Percentiles rank a stretch among this genome's conserved stretches.
Conservation (phyloP, 2,888 invertebrate species). For the Bembecia ichneumoniformis region DNA sequence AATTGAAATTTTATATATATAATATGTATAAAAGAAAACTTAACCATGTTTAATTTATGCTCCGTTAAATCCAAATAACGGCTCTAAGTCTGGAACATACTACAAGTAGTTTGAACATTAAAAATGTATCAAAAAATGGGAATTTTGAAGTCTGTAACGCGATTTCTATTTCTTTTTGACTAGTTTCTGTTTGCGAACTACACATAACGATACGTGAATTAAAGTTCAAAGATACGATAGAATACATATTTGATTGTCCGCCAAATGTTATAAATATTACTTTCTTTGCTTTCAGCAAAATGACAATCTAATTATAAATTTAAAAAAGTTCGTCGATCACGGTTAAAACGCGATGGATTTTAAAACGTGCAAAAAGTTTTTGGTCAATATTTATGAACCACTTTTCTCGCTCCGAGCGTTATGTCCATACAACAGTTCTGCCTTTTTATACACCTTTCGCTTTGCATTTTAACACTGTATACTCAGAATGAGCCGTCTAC, state of each 20-base stretch:
- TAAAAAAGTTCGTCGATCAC: not conserved
- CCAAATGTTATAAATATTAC: not conserved
- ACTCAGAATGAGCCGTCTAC: not conserved
- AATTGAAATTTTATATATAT: too few relatives aligned
- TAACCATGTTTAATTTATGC: too few relatives aligned
- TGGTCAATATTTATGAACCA: constrained; percentile 32
- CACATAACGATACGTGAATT: too few relatives aligned
- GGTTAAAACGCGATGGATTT: constrained; percentile 4
- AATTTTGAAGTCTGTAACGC: not conserved
- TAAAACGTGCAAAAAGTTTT: constrained; percentile 18
- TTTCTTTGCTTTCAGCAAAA: not conserved
- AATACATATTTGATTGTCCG: too few relatives aligned
- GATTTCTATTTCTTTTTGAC: not conserved
- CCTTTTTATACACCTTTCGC: constrained; percentile 8
- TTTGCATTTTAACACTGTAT: constrained; percentile 1
- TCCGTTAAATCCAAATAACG: too few relatives aligned
- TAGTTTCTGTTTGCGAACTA: too few relatives aligned
- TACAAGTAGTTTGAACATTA: too few relatives aligned
- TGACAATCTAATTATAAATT: not conserved
- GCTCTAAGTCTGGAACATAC: too few relatives aligned
- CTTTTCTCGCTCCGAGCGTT: constrained; percentile 21
- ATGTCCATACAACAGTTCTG: constrained; percentile 21
- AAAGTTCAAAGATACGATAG: too few relatives aligned
- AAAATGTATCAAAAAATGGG: too few relatives aligned
- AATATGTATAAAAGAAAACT: too few relatives aligned